Base-by-base conservation (phyloP, 2,113 vertebrate genomes). In the Rhinolophus sinicus region DNA sequence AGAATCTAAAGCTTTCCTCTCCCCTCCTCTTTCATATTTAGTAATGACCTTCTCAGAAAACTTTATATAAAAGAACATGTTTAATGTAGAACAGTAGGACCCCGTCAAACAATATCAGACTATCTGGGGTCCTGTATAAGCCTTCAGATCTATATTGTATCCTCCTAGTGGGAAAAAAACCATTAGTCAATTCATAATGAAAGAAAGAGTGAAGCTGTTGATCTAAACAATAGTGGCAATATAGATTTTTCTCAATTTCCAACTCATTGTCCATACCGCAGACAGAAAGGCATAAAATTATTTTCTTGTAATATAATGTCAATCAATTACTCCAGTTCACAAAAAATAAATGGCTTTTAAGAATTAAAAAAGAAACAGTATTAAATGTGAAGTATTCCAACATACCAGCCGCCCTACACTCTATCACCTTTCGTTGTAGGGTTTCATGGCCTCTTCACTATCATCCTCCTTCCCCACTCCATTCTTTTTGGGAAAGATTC, bases 231-330 rank as follows among this genome's bases (percentile, higher is more conserved):
- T 28, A 35, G 35, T 15, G 26, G 28, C 50, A 85, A 62, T 69
- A 83, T 9, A 72, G 18, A 24, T 88, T 90, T 80, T 75, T 80
- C 58, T 92, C 52, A 26, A 6, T 82, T 95, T 93, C 65, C 77
- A 84, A 44, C 35, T 69, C 22, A 15, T 54, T 81, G 19, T 21
- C 58, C 30, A 5, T 65, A 24, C 28, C 56, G 0, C 69, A 92
- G 28, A 30, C 22, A 60, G 65, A 65, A 22, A 38, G 19, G 44
- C 30, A 88, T 6, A 62, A 9, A 1, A 18, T 78, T 62, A 93
- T 97, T 90, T 77, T 77, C 44, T 75, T 58, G 1, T 78, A 11
- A 30, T 38, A 24, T 3, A 47, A 81, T 94, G 40, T 84, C n/a
- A 15, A 44, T 81, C 24, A 7, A 47, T 58, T 12, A 89, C 64